phyloP scores from a whole-genome alignment of 2,888 invertebrate species.

The Drosophila maculinotata region DNA sequence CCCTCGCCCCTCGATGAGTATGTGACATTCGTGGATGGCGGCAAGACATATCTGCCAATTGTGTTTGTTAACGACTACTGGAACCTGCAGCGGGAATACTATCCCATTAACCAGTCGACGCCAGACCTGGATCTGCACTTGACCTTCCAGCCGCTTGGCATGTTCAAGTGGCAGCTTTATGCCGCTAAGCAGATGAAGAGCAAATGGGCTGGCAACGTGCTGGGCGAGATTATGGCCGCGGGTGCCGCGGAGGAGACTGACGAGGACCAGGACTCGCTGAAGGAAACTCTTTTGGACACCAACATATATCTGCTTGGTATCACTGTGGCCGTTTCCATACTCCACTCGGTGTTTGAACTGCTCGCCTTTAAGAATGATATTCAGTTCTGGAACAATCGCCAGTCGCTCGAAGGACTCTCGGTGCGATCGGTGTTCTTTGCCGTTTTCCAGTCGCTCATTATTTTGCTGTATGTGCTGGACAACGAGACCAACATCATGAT shows the following conservation, averaged over 20 bases:
- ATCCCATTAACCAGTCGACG: conserved; percentile 94
- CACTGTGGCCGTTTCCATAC: conserved; percentile 95
- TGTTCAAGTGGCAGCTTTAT: conserved; percentile 99
- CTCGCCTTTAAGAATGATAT: conserved; percentile 99
- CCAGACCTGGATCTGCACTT: conserved; percentile 89
- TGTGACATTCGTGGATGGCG: conserved; percentile 94
- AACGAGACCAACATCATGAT: conserved; percentile 99
- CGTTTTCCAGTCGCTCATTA: conserved; percentile 98
- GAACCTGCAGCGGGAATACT: conserved; percentile 98
- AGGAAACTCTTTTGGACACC: conserved; percentile 97
- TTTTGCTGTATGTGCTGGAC: conserved; percentile 97
- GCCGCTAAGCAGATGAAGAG: conserved; percentile 97
- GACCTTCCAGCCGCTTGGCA: conserved; percentile 94
- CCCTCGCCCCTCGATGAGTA: conserved; percentile 97
- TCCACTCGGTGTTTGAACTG: conserved; percentile 99
- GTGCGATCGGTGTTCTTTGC: conserved; percentile 99
- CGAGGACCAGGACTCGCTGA: conserved; percentile 94
- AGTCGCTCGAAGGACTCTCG: conserved; percentile 98
- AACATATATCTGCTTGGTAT: conserved; percentile 97
- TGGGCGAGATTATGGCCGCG: conserved; percentile 89
- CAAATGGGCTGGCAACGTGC: conserved; percentile 89
- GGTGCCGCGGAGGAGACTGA: conserved; percentile 86
- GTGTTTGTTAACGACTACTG: conserved; percentile 98
- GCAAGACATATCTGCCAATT: conserved; percentile 95
- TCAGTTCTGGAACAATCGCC: conserved; percentile 99